Evolutionary conservation across 2,113 vertebrate species (phyloP).

Genomic region (Apaloderma vittatum): DNA sequence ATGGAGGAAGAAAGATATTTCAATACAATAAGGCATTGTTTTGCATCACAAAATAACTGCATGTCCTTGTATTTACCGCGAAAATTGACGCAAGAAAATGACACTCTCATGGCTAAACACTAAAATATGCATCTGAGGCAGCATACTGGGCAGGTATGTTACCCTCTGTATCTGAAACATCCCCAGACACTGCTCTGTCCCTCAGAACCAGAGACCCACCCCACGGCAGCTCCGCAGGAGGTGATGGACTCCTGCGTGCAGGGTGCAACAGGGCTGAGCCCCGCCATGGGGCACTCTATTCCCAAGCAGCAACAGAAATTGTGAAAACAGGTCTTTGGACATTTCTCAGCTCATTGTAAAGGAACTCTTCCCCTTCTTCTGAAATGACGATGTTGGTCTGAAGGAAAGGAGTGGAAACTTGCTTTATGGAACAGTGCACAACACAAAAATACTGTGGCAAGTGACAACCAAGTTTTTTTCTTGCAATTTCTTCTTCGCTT

Average conservation of each 20-base stretch:
- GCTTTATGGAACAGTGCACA: not conserved
- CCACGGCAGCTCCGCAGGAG: not conserved
- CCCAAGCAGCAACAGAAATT: not conserved
- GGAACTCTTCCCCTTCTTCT: not conserved
- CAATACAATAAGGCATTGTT: not conserved
- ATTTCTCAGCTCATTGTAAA: not conserved
- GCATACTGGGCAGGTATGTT: rapidly evolving
- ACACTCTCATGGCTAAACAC: not conserved
- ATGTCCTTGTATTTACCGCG: not conserved
- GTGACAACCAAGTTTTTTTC: not conserved
- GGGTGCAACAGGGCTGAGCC: not conserved
- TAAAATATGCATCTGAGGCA: not conserved
- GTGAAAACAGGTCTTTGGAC: not conserved
- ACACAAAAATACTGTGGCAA: not conserved
- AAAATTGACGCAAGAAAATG: not conserved
- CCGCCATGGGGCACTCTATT: rapidly evolving
- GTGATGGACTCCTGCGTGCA: not conserved
- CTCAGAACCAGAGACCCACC: not conserved
- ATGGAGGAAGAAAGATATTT: not conserved
- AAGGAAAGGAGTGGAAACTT: not conserved
- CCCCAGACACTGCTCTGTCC: not conserved
- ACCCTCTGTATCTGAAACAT: not conserved
- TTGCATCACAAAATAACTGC: not conserved
- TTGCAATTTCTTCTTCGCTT: not conserved
- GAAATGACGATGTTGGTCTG: not conserved